These are phyloP conservation scores for Acrobasis consociella DNA, from an alignment of 2,888 invertebrate species.

Conservation along the genomic window DNA sequence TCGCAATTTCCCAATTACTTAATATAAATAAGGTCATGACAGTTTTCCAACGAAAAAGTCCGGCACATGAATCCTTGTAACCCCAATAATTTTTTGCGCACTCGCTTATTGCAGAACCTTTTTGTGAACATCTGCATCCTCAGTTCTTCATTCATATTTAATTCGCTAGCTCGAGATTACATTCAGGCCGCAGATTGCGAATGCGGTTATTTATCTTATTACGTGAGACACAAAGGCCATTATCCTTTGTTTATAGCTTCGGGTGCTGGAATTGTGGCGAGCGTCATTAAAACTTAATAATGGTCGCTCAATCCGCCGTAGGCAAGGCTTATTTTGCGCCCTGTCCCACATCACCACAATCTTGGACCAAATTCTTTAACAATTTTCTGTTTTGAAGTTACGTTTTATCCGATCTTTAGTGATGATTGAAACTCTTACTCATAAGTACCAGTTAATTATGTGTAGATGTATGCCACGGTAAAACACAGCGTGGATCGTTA, in stretches of 20 bases:
- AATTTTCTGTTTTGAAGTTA: neutral
- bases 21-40: neutral
- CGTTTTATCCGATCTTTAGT: no score
- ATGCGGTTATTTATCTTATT: slow-evolving; percentile 67
- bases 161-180: slow-evolving; percentile 52
- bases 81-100: slow-evolving; percentile 12
- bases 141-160: slow-evolving; percentile 56
- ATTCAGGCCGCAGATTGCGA: slow-evolving; percentile 44
- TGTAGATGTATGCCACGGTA: no score
- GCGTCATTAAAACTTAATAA: slow-evolving; percentile 78
- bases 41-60: neutral
- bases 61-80: slow-evolving; percentile 1
- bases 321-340: slow-evolving; percentile 38
- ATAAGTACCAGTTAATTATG: no score
- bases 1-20: no score
- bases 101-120: slow-evolving; percentile 6
- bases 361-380: neutral
- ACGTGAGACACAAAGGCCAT: slow-evolving; percentile 59
- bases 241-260: slow-evolving; percentile 70
- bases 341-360: slow-evolving; percentile 13
- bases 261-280: slow-evolving; percentile 55
- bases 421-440: no score
- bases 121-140: slow-evolving; percentile 39
- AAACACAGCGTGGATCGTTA: no score
- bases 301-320: slow-evolving; percentile 60